Evolutionary conservation across 1,140 invertebrate genomes (phyloP).

Genomic region (Drosophila santomea): DNA sequence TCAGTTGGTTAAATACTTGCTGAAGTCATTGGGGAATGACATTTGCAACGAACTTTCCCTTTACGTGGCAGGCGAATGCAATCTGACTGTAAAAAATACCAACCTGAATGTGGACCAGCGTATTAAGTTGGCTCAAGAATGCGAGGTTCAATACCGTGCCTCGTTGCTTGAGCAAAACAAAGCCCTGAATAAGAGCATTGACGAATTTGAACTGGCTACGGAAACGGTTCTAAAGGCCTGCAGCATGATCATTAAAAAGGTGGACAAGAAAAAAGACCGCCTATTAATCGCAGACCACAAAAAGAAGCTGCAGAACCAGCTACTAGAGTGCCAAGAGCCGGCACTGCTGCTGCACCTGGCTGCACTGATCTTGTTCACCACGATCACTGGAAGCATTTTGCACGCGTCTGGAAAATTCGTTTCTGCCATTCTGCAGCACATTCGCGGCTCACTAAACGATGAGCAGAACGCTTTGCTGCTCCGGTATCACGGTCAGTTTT

Average conservation of each 20-base stretch:
- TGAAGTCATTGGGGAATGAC: conserved; percentile 93
- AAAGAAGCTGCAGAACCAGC: conserved; percentile 91
- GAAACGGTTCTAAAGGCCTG: conserved; percentile 90
- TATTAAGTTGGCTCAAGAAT: conserved; percentile 88
- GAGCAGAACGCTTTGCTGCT: conserved; percentile 88
- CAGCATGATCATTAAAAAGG: conserved; percentile 94
- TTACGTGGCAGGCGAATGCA: conserved; percentile 89
- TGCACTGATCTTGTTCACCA: conserved; percentile 92
- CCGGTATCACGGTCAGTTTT: conserved; percentile 90
- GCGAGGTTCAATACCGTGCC: conserved; percentile 87
- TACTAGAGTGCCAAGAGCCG: conserved; percentile 90
- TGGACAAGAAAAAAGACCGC: conserved; percentile 94
- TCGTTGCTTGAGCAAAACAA: conserved; percentile 88
- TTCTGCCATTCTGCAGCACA: conserved; percentile 90
- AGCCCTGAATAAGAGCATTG: conserved; percentile 87
- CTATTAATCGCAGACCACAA: conserved; percentile 91
- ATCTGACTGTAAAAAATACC: conserved; percentile 86
- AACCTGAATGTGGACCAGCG: conserved; percentile 88
- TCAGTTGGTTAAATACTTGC: conserved; percentile 91
- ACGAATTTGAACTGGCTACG: conserved; percentile 91
- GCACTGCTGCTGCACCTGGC: conserved; percentile 94
- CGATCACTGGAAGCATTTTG: conserved; percentile 91
- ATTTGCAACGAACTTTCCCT: conserved; percentile 92
- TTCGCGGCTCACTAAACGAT: conserved; percentile 89
- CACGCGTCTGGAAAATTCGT: conserved; percentile 97